These are phyloP conservation scores for Catamblyrhynchus diadema DNA, from an alignment of 2,797 vertebrate genomes.

Conservation along the genomic window DNA sequence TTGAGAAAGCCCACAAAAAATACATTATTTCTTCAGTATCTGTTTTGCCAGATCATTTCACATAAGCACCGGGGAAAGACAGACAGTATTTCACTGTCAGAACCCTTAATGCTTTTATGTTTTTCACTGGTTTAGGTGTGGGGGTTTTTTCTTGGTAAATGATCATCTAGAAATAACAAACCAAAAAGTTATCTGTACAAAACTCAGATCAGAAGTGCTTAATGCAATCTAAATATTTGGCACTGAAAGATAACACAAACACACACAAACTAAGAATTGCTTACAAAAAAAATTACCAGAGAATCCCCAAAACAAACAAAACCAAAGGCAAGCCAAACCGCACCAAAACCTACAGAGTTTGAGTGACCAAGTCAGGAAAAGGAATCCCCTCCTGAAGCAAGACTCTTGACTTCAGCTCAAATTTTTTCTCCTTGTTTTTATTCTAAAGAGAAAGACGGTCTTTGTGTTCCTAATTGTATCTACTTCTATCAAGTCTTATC, in stretches of 20 bases:
- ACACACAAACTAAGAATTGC: neutral
- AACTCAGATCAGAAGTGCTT: slow-evolving; percentile 62
- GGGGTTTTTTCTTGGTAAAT: slow-evolving; percentile 33
- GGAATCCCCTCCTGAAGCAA: neutral
- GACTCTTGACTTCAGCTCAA: neutral
- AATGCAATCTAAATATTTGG: slow-evolving; percentile 59
- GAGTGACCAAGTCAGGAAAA: neutral
- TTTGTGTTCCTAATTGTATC: neutral
- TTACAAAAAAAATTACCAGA: neutral
- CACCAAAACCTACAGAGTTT: neutral
- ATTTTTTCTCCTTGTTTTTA: neutral
- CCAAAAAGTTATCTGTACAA: slow-evolving; percentile 48
- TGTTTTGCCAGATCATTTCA: slow-evolving; percentile 81
- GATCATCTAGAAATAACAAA: slow-evolving; percentile 60
- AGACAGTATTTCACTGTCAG: slow-evolving; percentile 76
- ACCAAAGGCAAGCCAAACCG: neutral
- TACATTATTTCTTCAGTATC: slow-evolving; percentile 74
- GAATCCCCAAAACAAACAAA: too few species aligned
- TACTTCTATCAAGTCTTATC: neutral
- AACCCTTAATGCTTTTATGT: slow-evolving; percentile 55
- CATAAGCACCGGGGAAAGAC: slow-evolving; percentile 68
- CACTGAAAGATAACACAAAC: neutral
- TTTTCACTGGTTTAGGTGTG: slow-evolving; percentile 37
- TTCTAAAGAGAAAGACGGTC: neutral
- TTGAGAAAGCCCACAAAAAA: slow-evolving; percentile 67